Conservation (phyloP, 2,888 invertebrate species). For the Oxystoma pomonae region DNA sequence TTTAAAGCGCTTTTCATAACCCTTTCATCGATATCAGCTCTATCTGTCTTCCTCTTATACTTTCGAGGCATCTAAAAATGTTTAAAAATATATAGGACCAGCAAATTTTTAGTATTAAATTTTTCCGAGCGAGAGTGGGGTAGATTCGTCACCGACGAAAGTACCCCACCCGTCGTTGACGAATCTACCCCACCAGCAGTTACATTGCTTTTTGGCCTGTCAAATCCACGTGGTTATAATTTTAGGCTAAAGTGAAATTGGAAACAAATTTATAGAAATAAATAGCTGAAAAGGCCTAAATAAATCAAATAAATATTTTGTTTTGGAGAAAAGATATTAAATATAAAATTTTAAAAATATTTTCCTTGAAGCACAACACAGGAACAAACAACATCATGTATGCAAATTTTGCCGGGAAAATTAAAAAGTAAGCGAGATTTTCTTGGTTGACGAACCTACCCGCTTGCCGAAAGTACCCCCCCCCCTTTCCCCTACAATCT, state of each 20-base stretch:
- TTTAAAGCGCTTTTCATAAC: slow-evolving; percentile 8
- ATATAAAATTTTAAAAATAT: slow-evolving; percentile 6
- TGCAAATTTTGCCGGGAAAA: too few species aligned
- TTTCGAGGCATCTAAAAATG: slow-evolving; percentile 11
- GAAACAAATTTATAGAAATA: slow-evolving; percentile 6
- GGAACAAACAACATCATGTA: too few species aligned
- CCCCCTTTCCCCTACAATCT: too few species aligned
- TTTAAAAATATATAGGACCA: background rate
- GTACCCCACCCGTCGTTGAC: slow-evolving; percentile 7
- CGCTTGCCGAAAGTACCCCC: too few species aligned
- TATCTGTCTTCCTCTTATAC: slow-evolving; percentile 10
- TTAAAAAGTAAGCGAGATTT: too few species aligned
- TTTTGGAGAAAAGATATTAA: background rate
- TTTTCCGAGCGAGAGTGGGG: too few species aligned
- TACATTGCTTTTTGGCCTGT: background rate
- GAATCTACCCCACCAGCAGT: slow-evolving; percentile 9
- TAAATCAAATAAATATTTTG: background rate
- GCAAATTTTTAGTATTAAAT: background rate
- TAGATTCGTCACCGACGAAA: slow-evolving; percentile 3
- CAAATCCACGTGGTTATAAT: background rate
- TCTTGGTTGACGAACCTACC: too few species aligned
- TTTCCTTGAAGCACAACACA: too few species aligned
- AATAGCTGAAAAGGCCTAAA: slow-evolving; percentile 1
- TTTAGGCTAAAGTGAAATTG: slow-evolving; percentile 2
- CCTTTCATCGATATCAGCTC: slow-evolving; percentile 9